Evolutionary conservation across 2,113 vertebrate genomes (phyloP).

Genomic region (Dipodomys stephensi): DNA sequence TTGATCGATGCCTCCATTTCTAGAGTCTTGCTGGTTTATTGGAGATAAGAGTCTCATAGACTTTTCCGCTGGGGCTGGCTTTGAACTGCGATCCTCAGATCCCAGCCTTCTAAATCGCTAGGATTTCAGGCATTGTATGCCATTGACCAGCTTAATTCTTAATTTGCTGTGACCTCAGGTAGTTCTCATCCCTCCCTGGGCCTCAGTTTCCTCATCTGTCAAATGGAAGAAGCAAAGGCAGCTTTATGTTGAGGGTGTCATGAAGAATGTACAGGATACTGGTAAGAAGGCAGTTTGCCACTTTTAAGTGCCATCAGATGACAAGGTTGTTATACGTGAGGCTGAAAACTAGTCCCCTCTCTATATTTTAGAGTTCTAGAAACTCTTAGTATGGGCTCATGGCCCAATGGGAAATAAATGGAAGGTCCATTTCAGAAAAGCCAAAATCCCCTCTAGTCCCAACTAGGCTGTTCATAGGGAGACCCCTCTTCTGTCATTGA

Average conservation of each 20-base stretch:
- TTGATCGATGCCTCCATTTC: no score
- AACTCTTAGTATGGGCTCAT: neutral
- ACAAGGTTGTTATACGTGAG: neutral
- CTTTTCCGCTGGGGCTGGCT: no score
- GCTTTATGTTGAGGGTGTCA: neutral
- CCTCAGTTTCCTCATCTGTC: neutral
- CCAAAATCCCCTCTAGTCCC: neutral
- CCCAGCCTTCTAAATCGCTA: no score
- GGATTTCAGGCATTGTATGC: no score
- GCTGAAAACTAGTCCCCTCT: neutral
- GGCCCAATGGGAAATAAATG: neutral
- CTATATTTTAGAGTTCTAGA: neutral
- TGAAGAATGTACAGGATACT: neutral
- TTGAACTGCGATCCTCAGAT: no score
- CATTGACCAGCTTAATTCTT: neutral
- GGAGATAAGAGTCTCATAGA: no score
- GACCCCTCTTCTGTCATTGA: neutral
- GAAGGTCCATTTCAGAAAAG: slow-evolving; percentile 41
- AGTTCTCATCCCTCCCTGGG: neutral
- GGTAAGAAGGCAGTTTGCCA: neutral
- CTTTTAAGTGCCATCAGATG: no score
- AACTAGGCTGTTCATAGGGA: neutral
- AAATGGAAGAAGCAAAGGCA: neutral
- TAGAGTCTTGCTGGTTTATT: no score
- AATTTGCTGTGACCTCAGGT: slow-evolving; percentile 4